A percentile compares a stretch with the other conserved stretches of the same genome.
Evolutionary conservation across 1,140 invertebrate species (phyloP).

Genomic region (Apolygus lucorum): DNA sequence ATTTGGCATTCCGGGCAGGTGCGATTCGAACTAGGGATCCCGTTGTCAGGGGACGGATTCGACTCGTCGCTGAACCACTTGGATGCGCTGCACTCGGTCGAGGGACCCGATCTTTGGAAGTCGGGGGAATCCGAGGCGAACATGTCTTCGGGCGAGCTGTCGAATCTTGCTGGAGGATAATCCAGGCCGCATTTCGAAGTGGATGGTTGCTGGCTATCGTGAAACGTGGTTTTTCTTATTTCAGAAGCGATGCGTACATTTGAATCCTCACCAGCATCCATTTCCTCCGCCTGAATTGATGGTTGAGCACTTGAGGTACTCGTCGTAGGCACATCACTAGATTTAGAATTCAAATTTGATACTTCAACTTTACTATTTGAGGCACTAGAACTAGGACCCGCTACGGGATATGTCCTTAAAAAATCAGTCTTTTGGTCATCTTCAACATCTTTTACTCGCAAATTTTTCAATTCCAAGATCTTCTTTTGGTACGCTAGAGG

Average conservation of each 20-base stretch:
- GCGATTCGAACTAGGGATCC: too few relatives aligned
- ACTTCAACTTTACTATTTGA: not conserved
- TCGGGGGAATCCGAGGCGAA: not conserved
- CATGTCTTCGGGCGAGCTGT: not conserved
- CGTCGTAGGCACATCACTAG: not conserved
- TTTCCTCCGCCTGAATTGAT: not conserved
- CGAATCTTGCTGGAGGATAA: not conserved
- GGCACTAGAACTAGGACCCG: not conserved
- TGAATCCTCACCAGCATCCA: too few relatives aligned
- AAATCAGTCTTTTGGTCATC: not conserved
- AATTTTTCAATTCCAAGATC: conserved; percentile 21
- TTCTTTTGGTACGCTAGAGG: conserved; percentile 22
- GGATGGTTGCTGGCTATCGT: not conserved
- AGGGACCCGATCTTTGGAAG: conserved; percentile 1
- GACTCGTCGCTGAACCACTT: not conserved
- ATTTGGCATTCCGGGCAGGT: conserved; percentile 29
- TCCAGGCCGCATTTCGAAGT: not conserved
- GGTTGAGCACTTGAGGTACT: not conserved
- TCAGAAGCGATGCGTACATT: too few relatives aligned
- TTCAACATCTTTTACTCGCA: not conserved
- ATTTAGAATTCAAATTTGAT: not conserved
- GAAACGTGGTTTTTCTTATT: not conserved
- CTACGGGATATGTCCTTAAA: not conserved
- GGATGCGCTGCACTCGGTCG: not conserved
- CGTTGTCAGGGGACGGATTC: not conserved